These are phyloP conservation scores for Cherax destructor DNA, from an alignment of 1,140 invertebrate species.

Conservation along the genomic window DNA sequence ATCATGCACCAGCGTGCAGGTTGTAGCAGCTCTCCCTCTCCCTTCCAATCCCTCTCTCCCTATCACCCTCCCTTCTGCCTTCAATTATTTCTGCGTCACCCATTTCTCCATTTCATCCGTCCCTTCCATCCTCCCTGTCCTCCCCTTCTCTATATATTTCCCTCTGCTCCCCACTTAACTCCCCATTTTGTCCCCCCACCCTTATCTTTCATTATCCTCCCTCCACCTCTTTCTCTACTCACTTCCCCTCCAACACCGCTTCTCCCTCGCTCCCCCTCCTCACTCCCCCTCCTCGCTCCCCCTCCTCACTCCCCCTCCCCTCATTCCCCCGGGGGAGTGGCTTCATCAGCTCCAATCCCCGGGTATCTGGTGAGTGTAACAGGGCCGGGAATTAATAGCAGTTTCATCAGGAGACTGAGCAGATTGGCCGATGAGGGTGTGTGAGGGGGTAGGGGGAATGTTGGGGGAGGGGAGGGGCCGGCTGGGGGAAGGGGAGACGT, in stretches of 20 bases:
- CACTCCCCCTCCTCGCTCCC: neutral
- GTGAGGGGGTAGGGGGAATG: too few species aligned
- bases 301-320: neutral
- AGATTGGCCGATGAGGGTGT: slow-evolving; percentile 17
- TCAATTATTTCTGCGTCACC: neutral
- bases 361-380: slow-evolving; percentile 26
- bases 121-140: too few species aligned
- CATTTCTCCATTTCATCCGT: neutral
- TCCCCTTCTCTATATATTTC: too few species aligned
- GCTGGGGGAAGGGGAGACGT: too few species aligned
- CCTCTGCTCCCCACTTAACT: too few species aligned
- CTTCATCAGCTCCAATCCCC: slow-evolving; percentile 37
- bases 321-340: neutral
- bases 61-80: too few species aligned
- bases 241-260: too few species aligned
- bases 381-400: slow-evolving; percentile 32
- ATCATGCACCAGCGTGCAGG: too few species aligned
- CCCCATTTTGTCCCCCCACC: too few species aligned
- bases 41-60: neutral
- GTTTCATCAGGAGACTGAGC: slow-evolving; percentile 35
- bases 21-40: neutral
- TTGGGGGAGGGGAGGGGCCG: too few species aligned
- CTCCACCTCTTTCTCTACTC: too few species aligned
- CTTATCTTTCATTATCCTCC: too few species aligned
- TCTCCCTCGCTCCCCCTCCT: neutral